Percentiles rank a stretch among this genome's conserved stretches.
Conservation (phyloP, 2,113 vertebrate genomes). For the Brachionichthys hirsutus region DNA sequence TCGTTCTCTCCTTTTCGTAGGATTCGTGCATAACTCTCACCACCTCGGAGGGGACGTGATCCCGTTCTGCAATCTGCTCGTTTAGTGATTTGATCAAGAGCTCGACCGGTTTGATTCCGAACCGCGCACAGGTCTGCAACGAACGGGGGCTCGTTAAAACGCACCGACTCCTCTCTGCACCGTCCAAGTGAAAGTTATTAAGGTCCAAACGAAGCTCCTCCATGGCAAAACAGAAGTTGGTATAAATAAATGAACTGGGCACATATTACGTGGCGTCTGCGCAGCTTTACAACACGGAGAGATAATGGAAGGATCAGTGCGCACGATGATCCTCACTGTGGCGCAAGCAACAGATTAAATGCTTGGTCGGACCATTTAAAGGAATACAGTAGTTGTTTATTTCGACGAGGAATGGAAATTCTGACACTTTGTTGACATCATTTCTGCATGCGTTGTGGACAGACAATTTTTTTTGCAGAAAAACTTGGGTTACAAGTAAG, state of each 20-base stretch:
- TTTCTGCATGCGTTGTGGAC: too few species aligned
- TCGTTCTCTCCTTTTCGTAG: slow-evolving; percentile 63
- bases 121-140: slow-evolving; percentile 64
- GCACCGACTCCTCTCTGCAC: slow-evolving; percentile 42
- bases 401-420: too few species aligned
- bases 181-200: slow-evolving; percentile 46
- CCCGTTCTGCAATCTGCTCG: slow-evolving; percentile 5
- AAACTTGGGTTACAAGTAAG: too few species aligned
- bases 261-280: too few species aligned
- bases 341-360: too few species aligned
- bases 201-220: slow-evolving; percentile 58
- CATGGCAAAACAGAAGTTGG: slow-evolving; percentile 31
- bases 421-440: too few species aligned
- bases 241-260: neutral
- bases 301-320: too few species aligned
- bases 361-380: too few species aligned
- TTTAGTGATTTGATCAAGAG: slow-evolving; percentile 67
- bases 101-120: slow-evolving; percentile 72
- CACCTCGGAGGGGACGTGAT: slow-evolving; percentile 36
- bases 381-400: too few species aligned
- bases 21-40: slow-evolving; percentile 63
- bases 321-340: too few species aligned
- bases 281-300: too few species aligned
- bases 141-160: slow-evolving; percentile 73
- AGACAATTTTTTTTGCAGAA: too few species aligned